phyloP scores from a whole-genome alignment of 2,888 invertebrate species.

The Isoperla grammatica region DNA sequence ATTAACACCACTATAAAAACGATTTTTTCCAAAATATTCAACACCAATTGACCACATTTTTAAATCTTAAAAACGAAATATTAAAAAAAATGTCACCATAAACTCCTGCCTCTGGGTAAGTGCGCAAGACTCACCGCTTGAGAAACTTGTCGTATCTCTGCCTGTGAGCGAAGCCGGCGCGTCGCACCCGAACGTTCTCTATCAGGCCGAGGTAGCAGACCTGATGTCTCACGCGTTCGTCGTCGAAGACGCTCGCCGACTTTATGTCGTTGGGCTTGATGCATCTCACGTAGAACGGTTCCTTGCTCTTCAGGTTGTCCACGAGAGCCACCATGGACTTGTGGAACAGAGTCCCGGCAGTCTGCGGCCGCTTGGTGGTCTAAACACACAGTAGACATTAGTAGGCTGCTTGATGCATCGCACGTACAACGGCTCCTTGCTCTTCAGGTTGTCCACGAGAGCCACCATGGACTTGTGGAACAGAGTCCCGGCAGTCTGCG shows the following conservation, averaged over 20 bases:
- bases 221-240: slow-evolving; percentile 68
- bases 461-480: slow-evolving; percentile 94
- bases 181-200: slow-evolving; percentile 91
- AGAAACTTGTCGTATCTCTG: slow-evolving; percentile 91
- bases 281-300: slow-evolving; percentile 95
- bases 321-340: slow-evolving; percentile 90
- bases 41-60: no score
- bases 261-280: slow-evolving; percentile 96
- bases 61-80: no score
- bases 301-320: slow-evolving; percentile 81
- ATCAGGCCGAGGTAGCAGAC: slow-evolving; percentile 84
- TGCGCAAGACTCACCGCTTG: no score
- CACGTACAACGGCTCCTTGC: slow-evolving; percentile 95
- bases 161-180: slow-evolving; percentile 96
- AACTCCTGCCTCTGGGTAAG: no score
- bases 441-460: slow-evolving; percentile 78
- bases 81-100: no score
- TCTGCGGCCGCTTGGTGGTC: slow-evolving; percentile 92
- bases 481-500: slow-evolving; percentile 86
- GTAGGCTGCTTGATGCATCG: slow-evolving; percentile 97
- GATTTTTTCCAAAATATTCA: no score
- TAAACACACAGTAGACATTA: slow-evolving; percentile 42
- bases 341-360: slow-evolving; percentile 92
- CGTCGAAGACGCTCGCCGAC: slow-evolving; percentile 78
- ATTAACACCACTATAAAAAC: no score